Percentiles rank a stretch among this genome's conserved stretches.
phyloP scores from a whole-genome alignment of 2,888 invertebrate genomes.

The Caenorhabditis becei region DNA sequence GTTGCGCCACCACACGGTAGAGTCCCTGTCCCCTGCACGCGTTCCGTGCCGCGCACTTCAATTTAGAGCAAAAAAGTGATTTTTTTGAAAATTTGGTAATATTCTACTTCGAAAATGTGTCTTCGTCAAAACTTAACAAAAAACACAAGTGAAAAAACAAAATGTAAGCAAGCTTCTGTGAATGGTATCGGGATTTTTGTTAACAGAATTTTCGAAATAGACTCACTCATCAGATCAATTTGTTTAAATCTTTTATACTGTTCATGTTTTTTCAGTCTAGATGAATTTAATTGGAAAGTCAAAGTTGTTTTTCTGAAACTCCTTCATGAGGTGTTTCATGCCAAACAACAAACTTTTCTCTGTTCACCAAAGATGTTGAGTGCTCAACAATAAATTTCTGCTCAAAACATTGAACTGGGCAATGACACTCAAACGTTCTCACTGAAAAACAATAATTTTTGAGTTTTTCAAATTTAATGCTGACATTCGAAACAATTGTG shows the following conservation, averaged over 20 bases:
- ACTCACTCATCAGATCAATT: constrained; percentile 71
- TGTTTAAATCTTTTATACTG: constrained; percentile 68
- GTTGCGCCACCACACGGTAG: too few species aligned
- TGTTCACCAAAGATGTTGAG: not conserved
- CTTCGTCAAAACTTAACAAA: too few species aligned
- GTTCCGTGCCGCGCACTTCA: too few species aligned
- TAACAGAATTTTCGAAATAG: too few species aligned
- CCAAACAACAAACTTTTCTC: constrained; percentile 15
- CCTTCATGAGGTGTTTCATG: too few species aligned
- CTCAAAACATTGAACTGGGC: constrained; percentile 34
- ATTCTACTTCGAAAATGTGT: too few species aligned
- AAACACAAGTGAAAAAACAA: too few species aligned
- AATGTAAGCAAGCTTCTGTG: too few species aligned
- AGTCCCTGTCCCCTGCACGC: too few species aligned
- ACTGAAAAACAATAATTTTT: constrained; percentile 1
- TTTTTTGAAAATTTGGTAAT: too few species aligned
- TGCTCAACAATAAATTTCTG: constrained; percentile 10
- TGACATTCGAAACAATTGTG: constrained; percentile 20
- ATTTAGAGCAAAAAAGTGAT: too few species aligned
- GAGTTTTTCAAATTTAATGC: not conserved
- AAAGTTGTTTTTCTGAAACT: constrained; percentile 27
- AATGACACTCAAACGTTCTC: constrained; percentile 18
- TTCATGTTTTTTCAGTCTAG: constrained; percentile 19
- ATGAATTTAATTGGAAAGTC: constrained; percentile 34
- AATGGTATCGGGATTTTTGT: too few species aligned